Conservation (phyloP, 1,140 invertebrate species). For the Trichonephila clavata region DNA sequence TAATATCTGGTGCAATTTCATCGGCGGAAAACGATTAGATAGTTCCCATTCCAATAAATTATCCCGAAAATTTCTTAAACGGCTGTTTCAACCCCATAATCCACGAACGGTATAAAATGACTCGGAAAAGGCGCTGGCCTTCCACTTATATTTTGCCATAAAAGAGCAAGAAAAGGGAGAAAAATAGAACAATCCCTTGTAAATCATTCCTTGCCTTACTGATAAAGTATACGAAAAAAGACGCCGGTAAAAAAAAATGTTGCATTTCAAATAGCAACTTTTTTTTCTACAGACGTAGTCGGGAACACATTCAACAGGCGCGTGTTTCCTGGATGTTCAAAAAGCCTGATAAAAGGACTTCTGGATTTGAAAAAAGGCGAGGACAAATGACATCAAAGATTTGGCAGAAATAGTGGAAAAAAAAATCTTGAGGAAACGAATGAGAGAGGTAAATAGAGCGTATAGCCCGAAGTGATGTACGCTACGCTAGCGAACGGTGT, state of each 20-base stretch:
- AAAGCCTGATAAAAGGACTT: slow-evolving; percentile 10
- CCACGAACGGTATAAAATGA: background rate
- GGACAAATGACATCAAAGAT: slow-evolving; percentile 52
- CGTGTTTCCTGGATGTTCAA: slow-evolving; percentile 37
- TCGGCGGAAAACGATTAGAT: background rate
- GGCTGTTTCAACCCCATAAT: background rate
- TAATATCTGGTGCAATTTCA: background rate
- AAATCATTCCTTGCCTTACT: background rate
- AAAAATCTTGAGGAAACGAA: slow-evolving; percentile 1
- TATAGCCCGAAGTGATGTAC: slow-evolving; percentile 42
- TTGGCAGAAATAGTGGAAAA: background rate
- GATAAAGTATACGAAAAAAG: background rate
- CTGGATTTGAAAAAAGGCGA: background rate
- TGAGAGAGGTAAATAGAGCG: slow-evolving; percentile 54
- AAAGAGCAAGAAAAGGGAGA: background rate
- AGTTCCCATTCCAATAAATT: slow-evolving; percentile 6
- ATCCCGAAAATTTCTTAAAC: slow-evolving; percentile 21
- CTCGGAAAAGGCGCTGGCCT: background rate
- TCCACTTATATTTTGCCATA: background rate
- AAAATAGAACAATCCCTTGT: slow-evolving; percentile 22
- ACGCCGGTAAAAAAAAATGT: background rate
- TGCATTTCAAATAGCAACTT: too few relatives aligned
- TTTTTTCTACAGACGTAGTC: too few relatives aligned
- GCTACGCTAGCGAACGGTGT: slow-evolving; percentile 69
- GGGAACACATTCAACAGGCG: background rate